Percentiles rank a stretch among this genome's conserved stretches.
Evolutionary conservation across 1,140 invertebrate genomes (phyloP).

Genomic region (Diploscapter pachys): DNA sequence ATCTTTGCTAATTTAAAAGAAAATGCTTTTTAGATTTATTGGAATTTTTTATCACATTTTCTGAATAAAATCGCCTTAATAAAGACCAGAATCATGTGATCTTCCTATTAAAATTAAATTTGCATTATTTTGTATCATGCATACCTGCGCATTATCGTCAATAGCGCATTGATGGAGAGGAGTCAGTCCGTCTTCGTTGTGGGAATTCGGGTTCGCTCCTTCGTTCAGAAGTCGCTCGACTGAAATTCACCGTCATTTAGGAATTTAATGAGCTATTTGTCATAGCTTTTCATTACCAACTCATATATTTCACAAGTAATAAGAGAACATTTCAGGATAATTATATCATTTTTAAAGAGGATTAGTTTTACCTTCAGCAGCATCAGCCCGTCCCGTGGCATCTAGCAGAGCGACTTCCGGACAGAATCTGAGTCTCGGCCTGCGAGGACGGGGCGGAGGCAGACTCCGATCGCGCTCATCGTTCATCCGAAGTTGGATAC

Average conservation of each 20-base stretch:
- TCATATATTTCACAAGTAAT: not conserved
- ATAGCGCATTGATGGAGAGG: conserved; percentile 98
- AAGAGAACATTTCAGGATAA: conserved; percentile 33
- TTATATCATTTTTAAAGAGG: too few relatives aligned
- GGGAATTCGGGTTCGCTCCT: conserved; percentile 89
- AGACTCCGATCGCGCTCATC: conserved; percentile 38
- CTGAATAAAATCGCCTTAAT: not conserved
- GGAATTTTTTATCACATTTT: not conserved
- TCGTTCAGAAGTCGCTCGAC: conserved; percentile 78
- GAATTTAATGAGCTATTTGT: not conserved
- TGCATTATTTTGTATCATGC: not conserved
- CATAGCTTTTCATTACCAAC: conserved; percentile 1
- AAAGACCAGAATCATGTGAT: conserved; percentile 65
- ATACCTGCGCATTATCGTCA: conserved; percentile 74
- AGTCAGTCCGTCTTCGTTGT: conserved; percentile 96
- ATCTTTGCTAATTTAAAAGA: conserved; percentile 77
- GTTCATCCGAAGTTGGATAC: conserved; percentile 39
- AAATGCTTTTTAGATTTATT: not conserved
- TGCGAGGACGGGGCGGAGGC: conserved; percentile 44
- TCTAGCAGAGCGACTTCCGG: conserved; percentile 56
- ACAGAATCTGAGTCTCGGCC: conserved; percentile 46
- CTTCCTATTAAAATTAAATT: too few relatives aligned
- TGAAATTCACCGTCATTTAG: conserved; percentile 56
- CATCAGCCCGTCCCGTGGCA: conserved; percentile 51
- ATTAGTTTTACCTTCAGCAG: conserved; percentile 28